phyloP scores from a whole-genome alignment of 2,113 vertebrate genomes.

The Trichomycterus rosablanca region DNA sequence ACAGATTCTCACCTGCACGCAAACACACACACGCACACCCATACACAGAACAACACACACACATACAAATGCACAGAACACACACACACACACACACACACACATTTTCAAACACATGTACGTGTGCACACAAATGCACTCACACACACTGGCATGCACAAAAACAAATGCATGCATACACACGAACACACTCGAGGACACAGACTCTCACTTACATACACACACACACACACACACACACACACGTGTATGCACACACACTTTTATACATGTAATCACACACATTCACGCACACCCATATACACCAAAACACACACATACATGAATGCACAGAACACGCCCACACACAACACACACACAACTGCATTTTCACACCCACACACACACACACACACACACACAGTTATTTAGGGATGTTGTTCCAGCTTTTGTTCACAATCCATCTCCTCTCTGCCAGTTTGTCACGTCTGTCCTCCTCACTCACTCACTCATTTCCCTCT shows the following conservation, averaged over 20 bases:
- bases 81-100: neutral
- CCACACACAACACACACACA: neutral
- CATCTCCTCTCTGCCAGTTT: conserved; percentile 2
- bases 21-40: neutral
- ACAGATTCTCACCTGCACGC: neutral
- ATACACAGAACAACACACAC: too few species aligned
- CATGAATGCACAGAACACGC: neutral
- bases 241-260: neutral
- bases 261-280: too few species aligned
- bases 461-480: conserved; percentile 16
- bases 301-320: conserved; percentile 2
- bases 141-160: neutral
- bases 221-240: conserved; percentile 4
- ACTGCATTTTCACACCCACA: neutral
- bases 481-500: neutral
- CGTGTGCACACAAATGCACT: neutral
- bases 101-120: neutral
- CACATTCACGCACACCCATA: neutral
- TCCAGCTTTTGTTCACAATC: neutral
- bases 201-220: too few species aligned
- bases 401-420: neutral
- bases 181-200: neutral
- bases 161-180: neutral
- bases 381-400: conserved; percentile 9
- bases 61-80: neutral